Conservation (phyloP, 1,140 invertebrate species). For the Drosophila malerkotliana region DNA sequence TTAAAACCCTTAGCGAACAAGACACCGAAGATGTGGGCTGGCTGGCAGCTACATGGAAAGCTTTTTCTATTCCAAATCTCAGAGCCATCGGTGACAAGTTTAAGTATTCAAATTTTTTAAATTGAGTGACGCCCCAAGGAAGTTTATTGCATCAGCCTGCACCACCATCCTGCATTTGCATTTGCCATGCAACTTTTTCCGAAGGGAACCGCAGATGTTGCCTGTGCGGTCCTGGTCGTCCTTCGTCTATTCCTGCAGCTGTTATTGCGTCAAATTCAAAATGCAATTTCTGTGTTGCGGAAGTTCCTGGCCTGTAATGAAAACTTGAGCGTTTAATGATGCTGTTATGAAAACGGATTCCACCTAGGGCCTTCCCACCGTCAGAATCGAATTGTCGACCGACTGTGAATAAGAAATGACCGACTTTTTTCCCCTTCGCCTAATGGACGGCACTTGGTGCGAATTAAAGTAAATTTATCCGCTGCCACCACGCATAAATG, state of each 20-base stretch:
- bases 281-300: conserved; percentile 70
- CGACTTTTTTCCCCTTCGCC: conserved; percentile 1
- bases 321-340: conserved; percentile 71
- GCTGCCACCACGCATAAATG: conserved; percentile 25
- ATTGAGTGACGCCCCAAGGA: conserved; percentile 41
- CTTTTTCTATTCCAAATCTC: neutral
- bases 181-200: conserved; percentile 23
- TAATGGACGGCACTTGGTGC: conserved; percentile 22
- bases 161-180: conserved; percentile 8
- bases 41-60: neutral
- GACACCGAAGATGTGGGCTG: neutral
- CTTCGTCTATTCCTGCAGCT: conserved; percentile 13
- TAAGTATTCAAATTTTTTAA: conserved; percentile 49
- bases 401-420: conserved; percentile 1
- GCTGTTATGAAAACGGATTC: conserved; percentile 37
- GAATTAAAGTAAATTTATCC: conserved; percentile 27
- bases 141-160: conserved; percentile 37
- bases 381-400: conserved; percentile 14
- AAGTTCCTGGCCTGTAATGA: conserved; percentile 63
- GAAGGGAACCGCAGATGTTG: conserved; percentile 29
- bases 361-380: conserved; percentile 15
- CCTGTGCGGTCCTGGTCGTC: conserved; percentile 3
- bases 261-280: conserved; percentile 42
- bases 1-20: neutral
- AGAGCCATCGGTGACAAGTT: conserved; percentile 22